Evolutionary conservation across 1,140 invertebrate species (phyloP), one percentile per base, ranked within the genome.

Genomic region (Drosophila eugracilis): DNA sequence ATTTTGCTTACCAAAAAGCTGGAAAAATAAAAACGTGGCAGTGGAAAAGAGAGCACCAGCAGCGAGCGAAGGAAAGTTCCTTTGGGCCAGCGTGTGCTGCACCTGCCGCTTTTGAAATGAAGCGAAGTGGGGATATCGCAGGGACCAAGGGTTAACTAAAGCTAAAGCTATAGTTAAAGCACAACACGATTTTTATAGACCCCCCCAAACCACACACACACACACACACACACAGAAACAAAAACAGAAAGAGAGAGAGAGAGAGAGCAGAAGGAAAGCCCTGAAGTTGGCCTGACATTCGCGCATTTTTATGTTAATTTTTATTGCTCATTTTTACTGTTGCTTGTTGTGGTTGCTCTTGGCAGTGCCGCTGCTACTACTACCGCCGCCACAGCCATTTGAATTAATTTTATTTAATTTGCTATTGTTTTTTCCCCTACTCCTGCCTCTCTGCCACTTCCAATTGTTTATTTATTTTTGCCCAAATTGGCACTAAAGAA

Each of bases 351-450:
- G 52, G 45, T 36, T 47, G 30, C 26, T 42, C 57, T 62, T 30
- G 42, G 26, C 45, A n/a, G 17, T 15, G 24, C 55, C 32, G 5
- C 37, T 7, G 21, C 17, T 69, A n/a, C n/a, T n/a, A n/a, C n/a
- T n/a, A n/a, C n/a, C n/a, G n/a, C n/a, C n/a, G n/a, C n/a, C n/a
- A n/a, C n/a, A n/a, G 60, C 76, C 72, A 84, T 73, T 84, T 79
- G 80, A 84, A 84, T 85, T 85, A 85, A 85, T 76, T 84, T 79
- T 59, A 76, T 85, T 84, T 85, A 55, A 69, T 84, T 72, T 72
- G 67, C 71, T 53, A 60, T 67, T 67, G 45, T 85, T 71, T 79
- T 45, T 15, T 42, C 15, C 9, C 26, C 4, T 9, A 2, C 26
- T 32, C 1, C 3, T 32, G 9, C 12, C 30, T 12, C 26, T 34